Percentiles rank a stretch among this genome's conserved stretches.
These are phyloP conservation scores for Meloidogyne hapla DNA, from an alignment of 1,140 invertebrate species.

Conservation along the genomic window DNA sequence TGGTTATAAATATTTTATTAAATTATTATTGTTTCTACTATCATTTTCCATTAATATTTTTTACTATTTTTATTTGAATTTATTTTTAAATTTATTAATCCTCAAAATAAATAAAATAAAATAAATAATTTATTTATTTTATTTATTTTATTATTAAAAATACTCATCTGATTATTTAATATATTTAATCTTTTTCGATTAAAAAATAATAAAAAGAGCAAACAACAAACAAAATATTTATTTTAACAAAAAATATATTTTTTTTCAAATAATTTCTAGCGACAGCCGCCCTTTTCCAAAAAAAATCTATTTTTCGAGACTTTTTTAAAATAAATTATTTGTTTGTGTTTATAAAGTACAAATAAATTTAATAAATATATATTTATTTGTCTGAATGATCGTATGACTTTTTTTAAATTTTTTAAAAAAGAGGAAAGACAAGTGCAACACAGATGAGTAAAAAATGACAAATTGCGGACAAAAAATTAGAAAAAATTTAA, in stretches of 20 bases:
- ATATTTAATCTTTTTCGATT: too few species aligned
- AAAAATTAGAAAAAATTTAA: not conserved
- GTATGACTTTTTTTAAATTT: not conserved
- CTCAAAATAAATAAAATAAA: too few species aligned
- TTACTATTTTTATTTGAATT: too few species aligned
- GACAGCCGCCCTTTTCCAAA: not conserved
- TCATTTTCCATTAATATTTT: too few species aligned
- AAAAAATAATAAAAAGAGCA: too few species aligned
- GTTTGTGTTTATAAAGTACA: constrained; percentile 1
- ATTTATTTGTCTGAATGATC: constrained; percentile 3
- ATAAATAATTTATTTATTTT: not conserved
- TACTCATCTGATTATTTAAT: not conserved
- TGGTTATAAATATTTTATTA: too few species aligned
- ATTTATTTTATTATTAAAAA: not conserved
- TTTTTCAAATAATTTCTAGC: not conserved
- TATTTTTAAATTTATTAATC: too few species aligned
- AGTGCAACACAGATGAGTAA: not conserved
- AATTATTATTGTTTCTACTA: too few species aligned
- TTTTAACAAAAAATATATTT: too few species aligned
- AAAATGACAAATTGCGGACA: not conserved
- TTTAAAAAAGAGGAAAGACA: not conserved
- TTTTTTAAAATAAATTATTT: not conserved
- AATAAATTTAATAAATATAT: not conserved
- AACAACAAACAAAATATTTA: too few species aligned
- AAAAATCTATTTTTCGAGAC: not conserved